A percentile compares a stretch with the other conserved stretches of the same genome.
These are phyloP conservation scores for Cheirogaleus major DNA, from an alignment of 2,797 vertebrate genomes.

Conservation along the genomic window DNA sequence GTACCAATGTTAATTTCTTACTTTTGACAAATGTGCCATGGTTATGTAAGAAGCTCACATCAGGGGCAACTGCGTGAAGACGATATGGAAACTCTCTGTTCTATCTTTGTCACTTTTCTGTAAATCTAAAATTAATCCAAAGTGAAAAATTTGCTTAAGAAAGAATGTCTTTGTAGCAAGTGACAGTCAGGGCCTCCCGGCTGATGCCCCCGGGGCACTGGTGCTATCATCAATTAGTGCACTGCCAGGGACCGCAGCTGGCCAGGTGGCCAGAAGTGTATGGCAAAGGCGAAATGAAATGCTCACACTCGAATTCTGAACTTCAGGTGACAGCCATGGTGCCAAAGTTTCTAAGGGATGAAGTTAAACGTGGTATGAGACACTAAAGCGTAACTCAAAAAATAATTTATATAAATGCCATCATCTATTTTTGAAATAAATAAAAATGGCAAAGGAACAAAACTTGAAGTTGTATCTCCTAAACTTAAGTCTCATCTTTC, in stretches of 20 bases:
- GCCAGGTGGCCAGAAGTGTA: not conserved
- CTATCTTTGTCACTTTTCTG: not conserved
- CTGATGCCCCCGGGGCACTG: not conserved
- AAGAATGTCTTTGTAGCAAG: not conserved
- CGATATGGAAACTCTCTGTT: not conserved
- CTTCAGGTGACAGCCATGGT: not conserved
- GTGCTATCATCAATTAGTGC: not conserved
- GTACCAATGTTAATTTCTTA: not conserved
- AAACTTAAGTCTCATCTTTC: not conserved
- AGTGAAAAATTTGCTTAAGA: constrained; percentile 6
- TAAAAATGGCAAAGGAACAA: not conserved
- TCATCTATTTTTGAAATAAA: not conserved
- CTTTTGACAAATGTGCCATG: not conserved
- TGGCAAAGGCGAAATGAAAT: not conserved
- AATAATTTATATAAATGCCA: not conserved
- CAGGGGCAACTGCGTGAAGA: not conserved
- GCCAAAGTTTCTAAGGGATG: not conserved
- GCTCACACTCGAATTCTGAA: not conserved
- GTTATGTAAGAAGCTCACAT: not conserved
- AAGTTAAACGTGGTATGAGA: not conserved
- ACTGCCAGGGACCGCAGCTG: not conserved
- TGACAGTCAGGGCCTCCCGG: not conserved
- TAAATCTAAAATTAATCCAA: not conserved
- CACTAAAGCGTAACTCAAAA: not conserved
- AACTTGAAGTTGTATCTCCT: not conserved